Conservation (phyloP, 2,888 invertebrate genomes). For the Cataglyphis rosenhaueri region DNA sequence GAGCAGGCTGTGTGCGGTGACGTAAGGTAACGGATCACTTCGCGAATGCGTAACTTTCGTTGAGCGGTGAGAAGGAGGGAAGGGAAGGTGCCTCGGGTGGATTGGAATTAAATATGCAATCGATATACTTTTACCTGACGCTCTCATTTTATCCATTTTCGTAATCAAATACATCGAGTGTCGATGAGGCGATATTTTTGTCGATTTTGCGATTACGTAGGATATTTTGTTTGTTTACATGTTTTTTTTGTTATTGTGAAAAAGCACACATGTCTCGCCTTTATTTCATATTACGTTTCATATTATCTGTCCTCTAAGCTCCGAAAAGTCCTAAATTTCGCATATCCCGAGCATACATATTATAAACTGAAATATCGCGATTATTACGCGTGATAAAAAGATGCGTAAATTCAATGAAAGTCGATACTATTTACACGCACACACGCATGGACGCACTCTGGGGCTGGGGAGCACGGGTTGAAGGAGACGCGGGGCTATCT, state of each 20-base stretch:
- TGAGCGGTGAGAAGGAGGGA: not conserved
- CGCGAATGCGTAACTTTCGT: slow-evolving; percentile 57
- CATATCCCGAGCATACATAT: not conserved
- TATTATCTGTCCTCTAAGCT: not conserved
- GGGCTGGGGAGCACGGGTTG: slow-evolving; percentile 9
- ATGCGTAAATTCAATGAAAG: slow-evolving; percentile 20
- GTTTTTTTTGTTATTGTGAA: not conserved
- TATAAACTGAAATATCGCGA: not conserved
- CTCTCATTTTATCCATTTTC: not conserved
- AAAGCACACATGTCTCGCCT: not conserved
- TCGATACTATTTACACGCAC: not conserved
- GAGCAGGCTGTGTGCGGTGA: slow-evolving; percentile 75
- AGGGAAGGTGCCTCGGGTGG: not conserved
- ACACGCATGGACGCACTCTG: slow-evolving; percentile 30
- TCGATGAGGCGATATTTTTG: not conserved
- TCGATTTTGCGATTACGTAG: not conserved
- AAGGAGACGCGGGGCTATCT: slow-evolving; percentile 52
- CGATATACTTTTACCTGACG: not conserved
- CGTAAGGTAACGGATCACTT: slow-evolving; percentile 78
- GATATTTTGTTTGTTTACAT: slow-evolving; percentile 14
- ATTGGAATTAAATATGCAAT: not conserved
- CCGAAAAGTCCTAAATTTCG: not conserved
- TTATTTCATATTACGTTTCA: not conserved
- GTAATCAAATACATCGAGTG: not conserved
- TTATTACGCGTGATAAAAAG: not conserved